Conservation (phyloP, 1,140 invertebrate species). For the Halesus radiatus region DNA sequence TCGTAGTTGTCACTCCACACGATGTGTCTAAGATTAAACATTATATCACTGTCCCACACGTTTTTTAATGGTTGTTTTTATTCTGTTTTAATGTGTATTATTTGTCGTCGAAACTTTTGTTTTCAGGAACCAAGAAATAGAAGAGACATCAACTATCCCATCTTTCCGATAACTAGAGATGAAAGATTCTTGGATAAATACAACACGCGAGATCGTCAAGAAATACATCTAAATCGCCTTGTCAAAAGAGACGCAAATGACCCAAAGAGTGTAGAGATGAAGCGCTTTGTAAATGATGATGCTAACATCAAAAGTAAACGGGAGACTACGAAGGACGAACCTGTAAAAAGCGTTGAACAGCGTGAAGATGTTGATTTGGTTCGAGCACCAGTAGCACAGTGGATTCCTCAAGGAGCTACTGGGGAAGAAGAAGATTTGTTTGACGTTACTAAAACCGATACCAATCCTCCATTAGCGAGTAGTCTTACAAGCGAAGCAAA, state of each 20-base stretch:
- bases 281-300: not conserved
- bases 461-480: slow-evolving; percentile 60
- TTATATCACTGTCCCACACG: too few relatives aligned
- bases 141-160: not conserved
- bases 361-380: slow-evolving; percentile 59
- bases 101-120: not conserved
- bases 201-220: not conserved
- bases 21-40: too few relatives aligned
- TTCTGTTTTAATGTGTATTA: too few relatives aligned
- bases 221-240: not conserved
- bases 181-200: not conserved
- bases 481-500: slow-evolving; percentile 61
- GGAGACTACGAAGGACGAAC: slow-evolving; percentile 67
- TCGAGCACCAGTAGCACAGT: slow-evolving; percentile 59
- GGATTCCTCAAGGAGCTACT: slow-evolving; percentile 61
- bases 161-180: not conserved
- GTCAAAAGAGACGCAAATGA: slow-evolving; percentile 38
- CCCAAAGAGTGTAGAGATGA: slow-evolving; percentile 42
- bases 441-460: slow-evolving; percentile 64
- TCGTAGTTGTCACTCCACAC: too few relatives aligned
- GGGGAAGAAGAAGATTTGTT: slow-evolving; percentile 59
- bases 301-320: not conserved
- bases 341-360: slow-evolving; percentile 60
- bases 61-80: too few relatives aligned
- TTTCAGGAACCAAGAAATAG: slow-evolving; percentile 3